phyloP scores from a whole-genome alignment of 2,113 vertebrate species.

The Galbula dea region DNA sequence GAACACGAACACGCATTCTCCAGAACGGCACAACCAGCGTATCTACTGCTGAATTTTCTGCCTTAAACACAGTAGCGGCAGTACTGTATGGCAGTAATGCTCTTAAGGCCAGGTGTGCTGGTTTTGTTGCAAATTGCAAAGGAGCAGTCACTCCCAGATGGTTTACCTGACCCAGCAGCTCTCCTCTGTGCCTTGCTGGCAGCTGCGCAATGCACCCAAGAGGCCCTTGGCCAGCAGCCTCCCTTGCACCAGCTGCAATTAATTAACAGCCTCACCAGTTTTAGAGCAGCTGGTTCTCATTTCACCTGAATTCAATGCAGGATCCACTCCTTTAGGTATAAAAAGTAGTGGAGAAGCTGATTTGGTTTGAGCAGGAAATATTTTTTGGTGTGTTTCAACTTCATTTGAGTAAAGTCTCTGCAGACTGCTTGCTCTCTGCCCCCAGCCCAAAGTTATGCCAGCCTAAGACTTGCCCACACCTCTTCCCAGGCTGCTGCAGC shows the following conservation, averaged over 20 bases:
- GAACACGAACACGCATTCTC: fast-evolving
- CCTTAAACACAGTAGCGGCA: neutral
- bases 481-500: neutral
- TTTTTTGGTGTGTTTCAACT: neutral
- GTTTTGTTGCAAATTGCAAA: fast-evolving
- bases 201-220: fast-evolving
- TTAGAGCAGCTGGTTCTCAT: neutral
- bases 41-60: neutral
- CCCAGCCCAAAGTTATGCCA: fast-evolving
- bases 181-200: too few relatives aligned
- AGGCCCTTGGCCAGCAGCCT: neutral
- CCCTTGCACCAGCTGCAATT: fast-evolving
- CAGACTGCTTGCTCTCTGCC: fast-evolving
- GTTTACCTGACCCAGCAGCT: fast-evolving
- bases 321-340: fast-evolving
- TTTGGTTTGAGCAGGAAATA: fast-evolving
- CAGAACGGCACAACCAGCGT: fast-evolving
- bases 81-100: fast-evolving
- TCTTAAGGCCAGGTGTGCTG: neutral
- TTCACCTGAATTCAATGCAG: neutral
- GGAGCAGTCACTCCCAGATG: too few relatives aligned
- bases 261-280: fast-evolving
- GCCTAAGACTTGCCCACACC: fast-evolving
- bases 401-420: fast-evolving
- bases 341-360: fast-evolving